phyloP scores from a whole-genome alignment of 2,113 vertebrate genomes.

The Pao palembangensis region DNA sequence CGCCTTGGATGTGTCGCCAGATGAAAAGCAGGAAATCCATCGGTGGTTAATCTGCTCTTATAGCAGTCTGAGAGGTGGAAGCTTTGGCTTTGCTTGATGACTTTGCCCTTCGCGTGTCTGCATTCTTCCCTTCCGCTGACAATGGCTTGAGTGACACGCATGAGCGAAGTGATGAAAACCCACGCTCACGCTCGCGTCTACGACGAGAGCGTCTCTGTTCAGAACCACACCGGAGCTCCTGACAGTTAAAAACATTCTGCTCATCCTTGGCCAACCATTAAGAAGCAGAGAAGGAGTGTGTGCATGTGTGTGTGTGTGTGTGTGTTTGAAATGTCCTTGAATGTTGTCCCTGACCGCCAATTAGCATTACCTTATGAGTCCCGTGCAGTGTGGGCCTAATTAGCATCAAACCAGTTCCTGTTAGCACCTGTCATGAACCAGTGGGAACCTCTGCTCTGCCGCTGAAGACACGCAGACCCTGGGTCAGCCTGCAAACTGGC shows the following conservation, averaged over 20 bases:
- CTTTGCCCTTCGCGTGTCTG: slow-evolving; percentile 50
- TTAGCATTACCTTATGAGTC: slow-evolving; percentile 48
- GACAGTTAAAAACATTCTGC: slow-evolving; percentile 27
- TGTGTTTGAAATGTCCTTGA: slow-evolving; percentile 62
- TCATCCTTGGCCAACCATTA: slow-evolving; percentile 30
- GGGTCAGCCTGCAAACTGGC: slow-evolving; percentile 42
- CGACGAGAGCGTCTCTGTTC: slow-evolving; percentile 1
- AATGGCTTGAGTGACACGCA: slow-evolving; percentile 25
- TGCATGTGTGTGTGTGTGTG: slow-evolving; percentile 7
- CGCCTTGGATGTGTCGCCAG: no score
- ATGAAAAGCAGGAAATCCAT: no score
- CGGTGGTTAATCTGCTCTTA: slow-evolving; percentile 38
- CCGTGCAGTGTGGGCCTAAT: slow-evolving; percentile 46
- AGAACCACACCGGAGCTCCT: slow-evolving; percentile 13
- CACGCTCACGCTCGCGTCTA: slow-evolving; percentile 1
- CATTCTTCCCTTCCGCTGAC: slow-evolving; percentile 40
- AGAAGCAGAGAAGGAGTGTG: slow-evolving; percentile 54
- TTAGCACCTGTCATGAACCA: slow-evolving; percentile 27
- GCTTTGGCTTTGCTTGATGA: slow-evolving; percentile 51
- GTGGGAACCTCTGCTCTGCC: slow-evolving; percentile 47
- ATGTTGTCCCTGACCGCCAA: slow-evolving; percentile 58
- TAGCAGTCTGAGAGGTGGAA: slow-evolving; percentile 36
- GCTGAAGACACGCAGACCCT: slow-evolving; percentile 35
- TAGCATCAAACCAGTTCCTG: slow-evolving; percentile 56
- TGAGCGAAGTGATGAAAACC: slow-evolving; percentile 10